These are phyloP conservation scores for Plutella xylostella DNA, from an alignment of 2,888 invertebrate species.

Conservation along the genomic window DNA sequence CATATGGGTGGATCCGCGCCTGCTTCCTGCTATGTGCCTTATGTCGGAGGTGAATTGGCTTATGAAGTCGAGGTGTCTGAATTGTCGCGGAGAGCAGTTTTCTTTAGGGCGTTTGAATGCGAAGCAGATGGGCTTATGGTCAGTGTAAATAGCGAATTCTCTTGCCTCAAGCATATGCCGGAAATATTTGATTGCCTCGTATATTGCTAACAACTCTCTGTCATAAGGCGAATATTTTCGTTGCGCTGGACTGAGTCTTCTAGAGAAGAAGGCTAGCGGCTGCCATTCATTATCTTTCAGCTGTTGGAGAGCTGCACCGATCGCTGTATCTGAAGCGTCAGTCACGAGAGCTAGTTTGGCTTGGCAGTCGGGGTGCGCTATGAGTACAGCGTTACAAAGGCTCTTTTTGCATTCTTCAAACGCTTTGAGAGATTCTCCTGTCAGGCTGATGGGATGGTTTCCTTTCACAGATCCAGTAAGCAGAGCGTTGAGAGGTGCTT, in stretches of 20 bases:
- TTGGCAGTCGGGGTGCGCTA: constrained; percentile 22
- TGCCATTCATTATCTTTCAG: constrained; percentile 20
- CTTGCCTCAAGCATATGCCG: constrained; percentile 31
- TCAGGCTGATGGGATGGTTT: constrained; percentile 17
- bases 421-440: constrained; percentile 11
- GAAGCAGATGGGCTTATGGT: not conserved
- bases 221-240: constrained; percentile 34
- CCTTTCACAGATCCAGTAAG: constrained; percentile 17
- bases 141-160: constrained; percentile 18
- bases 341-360: constrained; percentile 22
- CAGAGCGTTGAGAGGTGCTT: constrained; percentile 22
- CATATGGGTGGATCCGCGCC: no score
- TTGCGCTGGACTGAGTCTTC: constrained; percentile 27
- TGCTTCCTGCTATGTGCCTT: no score
- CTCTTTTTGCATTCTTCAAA: constrained; percentile 17
- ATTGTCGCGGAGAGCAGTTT: no score
- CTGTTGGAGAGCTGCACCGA: constrained; percentile 34
- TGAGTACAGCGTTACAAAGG: constrained; percentile 18
- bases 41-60: no score
- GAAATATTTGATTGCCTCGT: no score
- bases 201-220: constrained; percentile 34
- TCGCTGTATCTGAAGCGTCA: constrained; percentile 32
- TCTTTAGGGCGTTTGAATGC: no score
- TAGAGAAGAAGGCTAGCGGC: constrained; percentile 34
- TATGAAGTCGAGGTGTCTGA: no score